Base-by-base conservation (phyloP, 1,140 invertebrate species). In the Stegodyphus dumicola region DNA sequence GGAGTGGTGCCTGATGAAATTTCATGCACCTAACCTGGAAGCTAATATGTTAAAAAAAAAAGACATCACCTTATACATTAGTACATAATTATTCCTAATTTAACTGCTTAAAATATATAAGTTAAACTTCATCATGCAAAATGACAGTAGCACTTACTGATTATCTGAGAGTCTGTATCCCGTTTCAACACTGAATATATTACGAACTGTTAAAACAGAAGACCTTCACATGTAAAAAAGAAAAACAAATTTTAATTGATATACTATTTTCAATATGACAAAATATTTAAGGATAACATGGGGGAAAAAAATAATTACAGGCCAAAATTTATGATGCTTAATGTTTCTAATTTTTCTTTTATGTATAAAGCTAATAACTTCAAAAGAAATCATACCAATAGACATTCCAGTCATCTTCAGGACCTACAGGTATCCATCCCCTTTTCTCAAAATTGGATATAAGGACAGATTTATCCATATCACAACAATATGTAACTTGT, bases 361-460 rank as follows among this genome's bases (percentile, higher is more conserved):
- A 33, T 33, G 33, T 33, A 33, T 1, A 33, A 33, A 33, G 33
- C 33, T 33, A 33, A 33, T 3, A 0, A 64, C 7, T 64, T 64
- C 10, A 64, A 64, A 64, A n/a, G n/a, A 64, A 64, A 64, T 13
- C 60, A 64, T 91, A 94, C 97, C 97, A 99, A 90, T 98, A 98
- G 90, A 98, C 97, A 90, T 98, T 97, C 97, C 97, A 99, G 88
- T 98, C 96, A 89, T 99, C 97, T 87, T 98, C 96, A 1, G 95
- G 94, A 17, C 93, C 94, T 11, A 98, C 97, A 91, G 96, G 95
- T 49, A 93, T 92, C 97, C 97, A 99, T 7, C 96, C 96, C 87
- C 96, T 91, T 90, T 97, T 95, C 89, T 98, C 96, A 90, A 98
- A 98, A 91, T 98, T 98, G 87, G 95, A 95, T 65, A 96, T 93